A percentile compares a stretch with the other conserved stretches of the same genome.
Conservation (phyloP, 2,888 invertebrate species). For the Tenthredo mesomela region DNA sequence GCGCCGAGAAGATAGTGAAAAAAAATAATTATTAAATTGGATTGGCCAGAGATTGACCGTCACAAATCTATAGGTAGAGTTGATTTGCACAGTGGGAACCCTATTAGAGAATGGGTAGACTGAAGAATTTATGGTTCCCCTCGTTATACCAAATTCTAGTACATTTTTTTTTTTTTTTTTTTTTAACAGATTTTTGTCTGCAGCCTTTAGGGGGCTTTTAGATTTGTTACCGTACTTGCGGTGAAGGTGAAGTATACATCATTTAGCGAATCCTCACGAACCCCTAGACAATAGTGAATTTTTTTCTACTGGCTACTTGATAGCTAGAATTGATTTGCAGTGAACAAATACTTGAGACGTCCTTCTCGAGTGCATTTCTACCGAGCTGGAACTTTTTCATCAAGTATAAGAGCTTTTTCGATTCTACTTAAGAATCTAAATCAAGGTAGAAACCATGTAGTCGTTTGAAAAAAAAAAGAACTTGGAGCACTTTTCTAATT, state of each 20-base stretch:
- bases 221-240: background rate
- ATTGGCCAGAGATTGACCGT: background rate
- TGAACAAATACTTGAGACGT: conserved; percentile 19
- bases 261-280: conserved; percentile 1
- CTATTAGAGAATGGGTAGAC: background rate
- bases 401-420: background rate
- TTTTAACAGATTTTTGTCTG: background rate
- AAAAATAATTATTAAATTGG: too few species aligned
- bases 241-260: background rate
- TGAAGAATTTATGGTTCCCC: background rate
- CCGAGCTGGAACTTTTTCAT: background rate
- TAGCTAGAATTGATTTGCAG: conserved; percentile 17
- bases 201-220: too few species aligned
- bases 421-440: background rate
- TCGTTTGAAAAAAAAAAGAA: background rate
- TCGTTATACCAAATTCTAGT: background rate
- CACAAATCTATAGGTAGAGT: background rate
- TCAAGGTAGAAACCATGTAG: background rate
- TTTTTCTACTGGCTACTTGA: background rate
- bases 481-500: conserved; percentile 2
- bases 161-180: background rate
- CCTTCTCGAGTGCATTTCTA: background rate
- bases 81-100: background rate
- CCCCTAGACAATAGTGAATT: background rate
- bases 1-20: too few species aligned